Evolutionary conservation across 2,797 vertebrate genomes (phyloP).

Genomic region (Propithecus perrieri): DNA sequence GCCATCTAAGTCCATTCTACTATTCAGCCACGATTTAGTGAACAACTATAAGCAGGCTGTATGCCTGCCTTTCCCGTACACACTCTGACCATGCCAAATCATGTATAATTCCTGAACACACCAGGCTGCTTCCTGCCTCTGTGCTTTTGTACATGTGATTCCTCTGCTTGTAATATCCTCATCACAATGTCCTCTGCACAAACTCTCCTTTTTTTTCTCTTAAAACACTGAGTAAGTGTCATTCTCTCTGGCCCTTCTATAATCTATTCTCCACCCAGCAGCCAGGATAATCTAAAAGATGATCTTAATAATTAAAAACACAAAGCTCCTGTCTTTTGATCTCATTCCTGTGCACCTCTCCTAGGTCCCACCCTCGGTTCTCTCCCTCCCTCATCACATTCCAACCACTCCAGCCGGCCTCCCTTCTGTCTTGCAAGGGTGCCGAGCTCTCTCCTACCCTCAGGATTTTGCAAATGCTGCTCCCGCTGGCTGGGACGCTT

Average conservation of each 20-base stretch:
- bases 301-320: background rate
- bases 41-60: rapidly evolving
- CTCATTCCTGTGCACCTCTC: background rate
- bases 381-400: no score
- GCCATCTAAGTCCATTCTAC: background rate
- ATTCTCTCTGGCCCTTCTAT: background rate
- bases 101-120: background rate
- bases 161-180: background rate
- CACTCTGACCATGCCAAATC: background rate
- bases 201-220: background rate
- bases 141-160: background rate
- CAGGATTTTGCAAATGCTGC: background rate
- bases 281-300: background rate
- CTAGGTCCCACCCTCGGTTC: background rate
- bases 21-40: background rate
- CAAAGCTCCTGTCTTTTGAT: background rate
- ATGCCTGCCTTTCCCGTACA: no score
- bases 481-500: background rate
- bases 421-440: background rate
- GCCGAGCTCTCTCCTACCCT: background rate
- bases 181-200: background rate
- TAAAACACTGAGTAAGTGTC: background rate
- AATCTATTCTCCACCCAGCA: background rate
- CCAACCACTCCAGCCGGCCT: background rate
- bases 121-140: background rate